Percentiles rank a stretch among this genome's conserved stretches.
phyloP scores from a whole-genome alignment of 2,797 vertebrate species.

The Sciurus vulgaris region DNA sequence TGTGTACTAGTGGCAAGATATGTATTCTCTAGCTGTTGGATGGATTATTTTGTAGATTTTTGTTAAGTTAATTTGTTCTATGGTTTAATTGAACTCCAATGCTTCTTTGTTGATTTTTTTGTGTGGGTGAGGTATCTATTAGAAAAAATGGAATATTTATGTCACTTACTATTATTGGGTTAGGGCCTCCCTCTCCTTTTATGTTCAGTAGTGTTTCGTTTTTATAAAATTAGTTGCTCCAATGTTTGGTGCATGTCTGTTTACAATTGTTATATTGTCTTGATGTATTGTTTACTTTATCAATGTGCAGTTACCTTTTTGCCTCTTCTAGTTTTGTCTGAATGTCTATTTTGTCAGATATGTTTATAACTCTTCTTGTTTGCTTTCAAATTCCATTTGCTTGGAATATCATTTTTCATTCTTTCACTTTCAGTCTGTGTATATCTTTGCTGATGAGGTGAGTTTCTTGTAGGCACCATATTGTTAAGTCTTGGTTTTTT shows the following conservation, averaged over 20 bases:
- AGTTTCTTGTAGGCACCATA: background rate
- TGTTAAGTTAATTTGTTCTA: background rate
- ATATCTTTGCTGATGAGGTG: background rate
- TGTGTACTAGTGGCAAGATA: background rate
- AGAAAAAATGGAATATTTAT: background rate
- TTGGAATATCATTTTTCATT: background rate
- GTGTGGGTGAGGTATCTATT: too few relatives aligned
- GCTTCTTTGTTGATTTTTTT: background rate
- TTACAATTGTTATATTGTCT: background rate
- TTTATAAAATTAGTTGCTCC: background rate
- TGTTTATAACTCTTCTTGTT: background rate
- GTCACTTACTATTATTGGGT: background rate
- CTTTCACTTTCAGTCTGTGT: background rate
- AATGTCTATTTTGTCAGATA: background rate
- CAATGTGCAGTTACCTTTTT: background rate
- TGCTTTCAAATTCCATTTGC: background rate
- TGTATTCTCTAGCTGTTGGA: background rate
- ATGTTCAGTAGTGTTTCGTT: background rate
- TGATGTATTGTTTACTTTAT: background rate
- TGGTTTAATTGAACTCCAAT: background rate
- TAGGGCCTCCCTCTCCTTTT: background rate
- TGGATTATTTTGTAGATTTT: background rate
- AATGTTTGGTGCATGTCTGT: background rate
- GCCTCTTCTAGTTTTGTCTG: background rate
- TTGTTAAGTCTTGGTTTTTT: background rate